Conservation (phyloP, 2,113 vertebrate genomes). For the Rana temporaria region DNA sequence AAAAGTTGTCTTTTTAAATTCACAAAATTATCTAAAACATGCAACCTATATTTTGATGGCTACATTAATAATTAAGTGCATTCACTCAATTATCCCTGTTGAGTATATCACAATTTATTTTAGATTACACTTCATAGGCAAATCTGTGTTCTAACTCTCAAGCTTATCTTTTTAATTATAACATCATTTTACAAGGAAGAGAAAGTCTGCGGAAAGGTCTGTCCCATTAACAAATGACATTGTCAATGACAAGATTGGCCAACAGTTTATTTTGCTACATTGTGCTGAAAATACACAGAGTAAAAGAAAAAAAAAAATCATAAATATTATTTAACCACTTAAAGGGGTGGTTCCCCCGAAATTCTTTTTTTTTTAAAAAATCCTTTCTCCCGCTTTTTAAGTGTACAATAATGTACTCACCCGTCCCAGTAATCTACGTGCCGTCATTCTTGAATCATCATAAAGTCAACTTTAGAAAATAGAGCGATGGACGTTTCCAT, state of each 20-base stretch:
- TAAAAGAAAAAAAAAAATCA: no score
- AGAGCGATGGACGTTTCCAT: no score
- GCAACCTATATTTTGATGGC: slow-evolving; percentile 14
- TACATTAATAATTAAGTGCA: slow-evolving; percentile 36
- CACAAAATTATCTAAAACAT: slow-evolving; percentile 25
- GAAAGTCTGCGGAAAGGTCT: background rate
- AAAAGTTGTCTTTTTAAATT: slow-evolving; percentile 20
- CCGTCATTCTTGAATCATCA: no score
- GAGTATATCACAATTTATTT: slow-evolving; percentile 18
- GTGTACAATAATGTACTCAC: no score
- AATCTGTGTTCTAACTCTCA: background rate
- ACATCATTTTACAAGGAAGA: background rate
- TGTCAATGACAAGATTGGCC: background rate
- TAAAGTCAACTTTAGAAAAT: no score
- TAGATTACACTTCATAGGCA: slow-evolving; percentile 18
- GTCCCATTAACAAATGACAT: slow-evolving; percentile 10
- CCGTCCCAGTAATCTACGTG: no score
- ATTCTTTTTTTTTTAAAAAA: no score
- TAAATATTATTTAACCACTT: no score
- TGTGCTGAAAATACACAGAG: no score
- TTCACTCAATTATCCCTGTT: slow-evolving; percentile 18
- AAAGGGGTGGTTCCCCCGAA: no score
- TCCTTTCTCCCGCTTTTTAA: no score
- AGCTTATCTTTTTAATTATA: slow-evolving; percentile 32
- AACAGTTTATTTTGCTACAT: no score